phyloP scores from a whole-genome alignment of 30 jellyfish, hydroid and myxozoan species.

The Phacellophora camtschatica region DNA sequence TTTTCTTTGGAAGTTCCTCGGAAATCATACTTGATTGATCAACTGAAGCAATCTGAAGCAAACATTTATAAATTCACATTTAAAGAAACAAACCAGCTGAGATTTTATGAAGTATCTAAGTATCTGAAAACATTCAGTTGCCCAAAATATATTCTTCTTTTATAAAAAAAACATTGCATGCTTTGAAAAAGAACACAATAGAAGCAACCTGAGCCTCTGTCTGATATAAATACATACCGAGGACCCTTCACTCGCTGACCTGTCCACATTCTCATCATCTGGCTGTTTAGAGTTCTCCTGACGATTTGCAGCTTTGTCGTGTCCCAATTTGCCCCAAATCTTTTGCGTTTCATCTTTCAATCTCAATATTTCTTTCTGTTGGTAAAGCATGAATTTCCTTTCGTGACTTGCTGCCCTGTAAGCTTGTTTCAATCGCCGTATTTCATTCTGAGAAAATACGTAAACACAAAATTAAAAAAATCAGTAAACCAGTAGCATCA shows the following conservation, averaged over 20 bases:
- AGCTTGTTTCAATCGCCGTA: constrained; percentile 79
- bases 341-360: constrained; percentile 81
- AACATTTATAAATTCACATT: background rate
- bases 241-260: constrained; percentile 55
- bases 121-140: no score
- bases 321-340: constrained; percentile 80
- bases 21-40: constrained; percentile 32
- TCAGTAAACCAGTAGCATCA: background rate
- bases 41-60: constrained; percentile 20
- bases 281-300: background rate
- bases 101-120: no score
- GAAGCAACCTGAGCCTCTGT: no score
- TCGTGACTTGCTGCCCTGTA: constrained; percentile 91
- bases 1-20: background rate
- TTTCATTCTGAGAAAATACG: constrained; percentile 60
- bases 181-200: no score
- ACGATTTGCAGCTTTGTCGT: constrained; percentile 33
- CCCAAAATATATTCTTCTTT: no score
- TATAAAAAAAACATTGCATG: no score
- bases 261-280: constrained; percentile 14
- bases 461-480: background rate
- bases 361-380: constrained; percentile 78
- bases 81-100: background rate
- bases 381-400: constrained; percentile 77
- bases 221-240: constrained; percentile 61